Evolutionary conservation across 2,888 invertebrate genomes (phyloP).

Genomic region (Idaea dimidiata): DNA sequence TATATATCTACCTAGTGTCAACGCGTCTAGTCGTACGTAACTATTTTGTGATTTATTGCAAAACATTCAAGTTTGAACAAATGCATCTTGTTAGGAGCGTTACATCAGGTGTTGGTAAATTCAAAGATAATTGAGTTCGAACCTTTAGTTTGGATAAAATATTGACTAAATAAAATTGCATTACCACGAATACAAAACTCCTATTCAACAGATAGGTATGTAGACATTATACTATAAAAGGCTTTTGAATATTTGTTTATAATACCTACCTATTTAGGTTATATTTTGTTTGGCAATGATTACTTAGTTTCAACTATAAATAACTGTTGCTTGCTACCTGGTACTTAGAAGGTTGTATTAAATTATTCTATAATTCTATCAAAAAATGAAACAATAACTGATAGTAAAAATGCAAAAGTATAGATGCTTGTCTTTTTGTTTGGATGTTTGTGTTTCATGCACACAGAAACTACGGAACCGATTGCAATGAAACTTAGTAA

Average conservation of each 20-base stretch:
- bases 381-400: too few relatives aligned
- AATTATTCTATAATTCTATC: too few relatives aligned
- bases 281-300: background rate
- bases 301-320: background rate
- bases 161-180: background rate
- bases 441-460: too few relatives aligned
- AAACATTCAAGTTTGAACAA: constrained; percentile 37
- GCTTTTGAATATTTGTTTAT: background rate
- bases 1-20: background rate
- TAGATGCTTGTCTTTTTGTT: too few relatives aligned
- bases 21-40: constrained; percentile 30
- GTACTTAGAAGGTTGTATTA: too few relatives aligned
- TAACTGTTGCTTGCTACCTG: too few relatives aligned
- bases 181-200: background rate
- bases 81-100: background rate
- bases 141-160: background rate
- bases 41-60: constrained; percentile 43
- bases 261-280: background rate
- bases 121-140: background rate
- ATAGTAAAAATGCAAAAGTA: too few relatives aligned
- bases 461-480: too few relatives aligned
- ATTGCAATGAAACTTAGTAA: too few relatives aligned
- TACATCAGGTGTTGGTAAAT: background rate
- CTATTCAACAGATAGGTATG: background rate
- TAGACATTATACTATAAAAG: background rate